Conservation (phyloP, 2,797 vertebrate genomes). For the Bovichtus variegatus region DNA sequence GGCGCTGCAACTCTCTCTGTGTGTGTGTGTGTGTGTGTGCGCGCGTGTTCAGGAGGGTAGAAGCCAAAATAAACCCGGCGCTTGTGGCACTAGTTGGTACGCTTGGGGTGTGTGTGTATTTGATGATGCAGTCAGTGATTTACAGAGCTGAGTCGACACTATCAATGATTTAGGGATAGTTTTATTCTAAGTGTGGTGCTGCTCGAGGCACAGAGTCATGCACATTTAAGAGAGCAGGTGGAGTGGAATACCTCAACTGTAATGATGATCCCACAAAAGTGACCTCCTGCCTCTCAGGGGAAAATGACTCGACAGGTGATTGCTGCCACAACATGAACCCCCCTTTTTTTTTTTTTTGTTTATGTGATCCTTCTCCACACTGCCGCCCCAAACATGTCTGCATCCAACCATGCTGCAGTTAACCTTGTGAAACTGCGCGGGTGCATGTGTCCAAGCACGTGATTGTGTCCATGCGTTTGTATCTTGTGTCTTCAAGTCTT, state of each 20-base stretch:
- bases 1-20: not conserved
- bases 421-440: conserved; percentile 12
- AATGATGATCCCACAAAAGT: conserved; percentile 49
- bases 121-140: conserved; percentile 24
- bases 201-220: not conserved
- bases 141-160: conserved; percentile 2
- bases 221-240: not conserved
- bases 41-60: not conserved
- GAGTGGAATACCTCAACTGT: conserved; percentile 16
- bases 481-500: too few species aligned
- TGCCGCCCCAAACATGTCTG: conserved; percentile 17
- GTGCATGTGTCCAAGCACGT: not conserved
- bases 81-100: conserved; percentile 6
- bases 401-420: conserved; percentile 20
- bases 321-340: conserved; percentile 20
- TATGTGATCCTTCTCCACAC: not conserved
- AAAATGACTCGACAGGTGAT: conserved; percentile 10
- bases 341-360: too few species aligned
- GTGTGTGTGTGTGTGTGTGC: not conserved
- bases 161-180: conserved; percentile 13
- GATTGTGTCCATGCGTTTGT: too few species aligned
- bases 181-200: not conserved
- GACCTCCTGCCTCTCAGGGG: conserved; percentile 44
- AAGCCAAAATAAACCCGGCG: conserved; percentile 1
- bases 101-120: not conserved